Evolutionary conservation across 1,140 invertebrate genomes (phyloP).

Genomic region (Diorhabda sublineata): DNA sequence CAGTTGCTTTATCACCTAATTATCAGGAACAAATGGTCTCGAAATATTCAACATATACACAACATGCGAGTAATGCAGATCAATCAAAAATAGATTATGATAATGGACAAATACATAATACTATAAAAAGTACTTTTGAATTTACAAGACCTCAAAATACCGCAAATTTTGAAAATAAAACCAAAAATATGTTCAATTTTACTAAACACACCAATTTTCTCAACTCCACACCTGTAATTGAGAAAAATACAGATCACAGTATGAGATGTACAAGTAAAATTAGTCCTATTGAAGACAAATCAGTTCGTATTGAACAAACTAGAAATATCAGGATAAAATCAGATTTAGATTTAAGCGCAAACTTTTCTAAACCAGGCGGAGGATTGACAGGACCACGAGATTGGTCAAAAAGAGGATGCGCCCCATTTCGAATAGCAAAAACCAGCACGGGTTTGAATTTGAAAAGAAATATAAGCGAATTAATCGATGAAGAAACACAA

Average conservation of each 20-base stretch:
- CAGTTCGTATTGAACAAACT: not conserved
- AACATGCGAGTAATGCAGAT: constrained; percentile 16
- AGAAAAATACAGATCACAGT: not conserved
- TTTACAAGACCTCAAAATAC: not conserved
- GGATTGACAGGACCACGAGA: not conserved
- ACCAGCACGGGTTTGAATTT: constrained; percentile 24
- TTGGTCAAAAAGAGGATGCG: constrained; percentile 25
- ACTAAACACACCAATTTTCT: not conserved
- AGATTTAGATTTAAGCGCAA: constrained; percentile 8
- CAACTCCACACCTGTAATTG: not conserved
- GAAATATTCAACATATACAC: constrained; percentile 6
- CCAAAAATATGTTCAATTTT: not conserved
- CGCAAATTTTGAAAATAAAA: not conserved
- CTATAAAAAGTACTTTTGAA: not conserved
- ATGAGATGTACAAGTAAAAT: not conserved
- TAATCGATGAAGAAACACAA: constrained; percentile 2
- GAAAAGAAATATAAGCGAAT: constrained; percentile 9
- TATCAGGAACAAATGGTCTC: not conserved
- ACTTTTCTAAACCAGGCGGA: not conserved
- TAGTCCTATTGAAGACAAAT: not conserved
- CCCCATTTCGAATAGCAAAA: constrained; percentile 22
- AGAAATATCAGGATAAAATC: constrained; percentile 24
- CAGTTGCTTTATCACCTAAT: constrained; percentile 12
- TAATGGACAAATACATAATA: not conserved
- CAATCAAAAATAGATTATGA: not conserved